Evolutionary conservation across 2,888 invertebrate genomes (phyloP).

Genomic region (Himalopsyche anomala): DNA sequence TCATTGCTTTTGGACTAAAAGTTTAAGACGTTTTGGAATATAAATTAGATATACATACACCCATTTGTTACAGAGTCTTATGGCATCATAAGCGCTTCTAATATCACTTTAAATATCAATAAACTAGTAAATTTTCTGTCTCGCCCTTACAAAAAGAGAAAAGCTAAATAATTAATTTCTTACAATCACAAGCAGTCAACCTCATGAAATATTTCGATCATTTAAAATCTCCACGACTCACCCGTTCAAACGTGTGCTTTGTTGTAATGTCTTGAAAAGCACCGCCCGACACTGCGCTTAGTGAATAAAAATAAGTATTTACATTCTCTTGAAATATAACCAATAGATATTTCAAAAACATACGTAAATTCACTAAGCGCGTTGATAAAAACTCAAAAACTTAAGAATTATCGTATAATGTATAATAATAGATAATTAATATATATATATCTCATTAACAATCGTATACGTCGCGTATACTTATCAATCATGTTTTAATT

Average conservation of each 20-base stretch:
- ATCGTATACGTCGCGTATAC: constrained; percentile 39
- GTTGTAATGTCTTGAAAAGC: not conserved
- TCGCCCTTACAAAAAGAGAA: not conserved
- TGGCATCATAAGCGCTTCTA: no score
- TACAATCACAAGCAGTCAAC: constrained; percentile 40
- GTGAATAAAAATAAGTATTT: no score
- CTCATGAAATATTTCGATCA: constrained; percentile 33
- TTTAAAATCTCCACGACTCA: constrained; percentile 24
- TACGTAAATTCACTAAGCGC: no score
- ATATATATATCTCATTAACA: constrained; percentile 35
- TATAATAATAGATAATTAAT: constrained; percentile 22
- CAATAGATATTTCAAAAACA: no score
- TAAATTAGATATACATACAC: no score
- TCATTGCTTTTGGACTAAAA: no score
- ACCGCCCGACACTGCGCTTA: not conserved
- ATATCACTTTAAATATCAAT: no score
- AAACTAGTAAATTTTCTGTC: not conserved
- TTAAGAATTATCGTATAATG: constrained; percentile 38
- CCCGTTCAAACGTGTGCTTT: not conserved
- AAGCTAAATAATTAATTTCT: constrained; percentile 30
- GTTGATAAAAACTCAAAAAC: constrained; percentile 25
- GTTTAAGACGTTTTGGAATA: no score
- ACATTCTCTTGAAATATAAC: no score
- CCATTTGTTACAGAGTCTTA: no score
- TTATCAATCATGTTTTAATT: constrained; percentile 11